Conservation (phyloP, 2,113 vertebrate species). For the Percina caprodes region DNA sequence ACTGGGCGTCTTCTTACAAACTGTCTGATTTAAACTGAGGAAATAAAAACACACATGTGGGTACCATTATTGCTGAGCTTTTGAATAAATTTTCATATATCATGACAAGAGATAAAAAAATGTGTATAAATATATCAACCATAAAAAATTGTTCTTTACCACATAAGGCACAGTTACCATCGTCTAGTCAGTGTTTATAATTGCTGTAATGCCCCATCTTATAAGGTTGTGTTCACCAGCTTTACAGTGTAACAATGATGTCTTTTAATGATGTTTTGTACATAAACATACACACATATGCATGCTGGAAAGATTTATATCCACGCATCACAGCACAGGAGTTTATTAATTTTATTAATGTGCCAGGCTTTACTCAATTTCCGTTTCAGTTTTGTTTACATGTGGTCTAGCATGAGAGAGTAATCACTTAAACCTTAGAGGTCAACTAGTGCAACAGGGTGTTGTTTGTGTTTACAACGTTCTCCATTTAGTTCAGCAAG, state of each 20-base stretch:
- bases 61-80: not conserved
- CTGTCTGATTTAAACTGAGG: not conserved
- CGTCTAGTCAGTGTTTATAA: not conserved
- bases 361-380: conserved; percentile 63
- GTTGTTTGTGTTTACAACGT: conserved; percentile 74
- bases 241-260: not conserved
- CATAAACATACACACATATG: not conserved
- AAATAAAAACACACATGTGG: conserved; percentile 20
- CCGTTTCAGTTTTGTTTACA: conserved; percentile 51
- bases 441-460: conserved; percentile 66
- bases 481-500: conserved; percentile 65
- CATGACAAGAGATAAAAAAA: not conserved
- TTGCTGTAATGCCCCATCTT: not conserved
- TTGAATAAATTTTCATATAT: not conserved
- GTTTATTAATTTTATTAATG: conserved; percentile 35
- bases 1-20: conserved; percentile 13
- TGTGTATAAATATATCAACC: not conserved
- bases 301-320: conserved; percentile 30
- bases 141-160: conserved; percentile 10
- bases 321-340: conserved; percentile 1
- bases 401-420: conserved; percentile 54
- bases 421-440: conserved; percentile 61
- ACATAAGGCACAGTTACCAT: conserved; percentile 5
- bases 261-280: not conserved
- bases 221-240: not conserved